Conservation (phyloP, 1,140 invertebrate genomes). For the Papilio polyxenes region DNA sequence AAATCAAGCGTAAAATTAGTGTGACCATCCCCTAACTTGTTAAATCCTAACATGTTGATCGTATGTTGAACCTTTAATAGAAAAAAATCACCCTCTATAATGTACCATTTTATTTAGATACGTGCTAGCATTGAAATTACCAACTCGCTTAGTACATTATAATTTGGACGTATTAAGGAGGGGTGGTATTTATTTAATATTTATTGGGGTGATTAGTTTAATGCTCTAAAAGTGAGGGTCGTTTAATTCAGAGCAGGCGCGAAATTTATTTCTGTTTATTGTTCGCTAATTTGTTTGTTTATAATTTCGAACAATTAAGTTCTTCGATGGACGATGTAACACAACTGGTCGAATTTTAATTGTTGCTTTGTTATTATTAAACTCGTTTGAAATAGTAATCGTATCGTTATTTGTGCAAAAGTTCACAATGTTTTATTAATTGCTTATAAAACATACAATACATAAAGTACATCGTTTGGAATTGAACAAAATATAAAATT, state of each 20-base stretch:
- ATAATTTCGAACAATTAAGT: constrained; percentile 36
- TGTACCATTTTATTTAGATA: constrained; percentile 31
- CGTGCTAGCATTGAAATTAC: constrained; percentile 30
- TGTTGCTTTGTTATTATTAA: background rate
- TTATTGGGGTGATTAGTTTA: constrained; percentile 43
- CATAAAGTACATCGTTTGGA: too few species aligned
- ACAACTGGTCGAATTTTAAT: constrained; percentile 37
- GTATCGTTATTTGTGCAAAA: too few species aligned
- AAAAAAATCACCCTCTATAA: constrained; percentile 33
- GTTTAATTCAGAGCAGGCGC: constrained; percentile 35
- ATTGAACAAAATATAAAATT: too few species aligned
- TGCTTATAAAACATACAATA: too few species aligned
- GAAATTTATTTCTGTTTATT: constrained; percentile 42
- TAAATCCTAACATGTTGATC: constrained; percentile 52
- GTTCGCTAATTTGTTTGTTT: constrained; percentile 49
- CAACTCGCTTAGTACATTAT: constrained; percentile 15
- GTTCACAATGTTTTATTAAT: too few species aligned
- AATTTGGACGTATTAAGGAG: constrained; percentile 29
- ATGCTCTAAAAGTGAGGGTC: constrained; percentile 36
- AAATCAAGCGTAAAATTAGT: constrained; percentile 50
- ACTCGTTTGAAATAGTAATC: background rate
- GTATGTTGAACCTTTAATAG: constrained; percentile 47
- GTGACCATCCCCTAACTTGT: constrained; percentile 41
- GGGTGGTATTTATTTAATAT: constrained; percentile 40
- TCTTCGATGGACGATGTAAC: constrained; percentile 23